phyloP scores from a whole-genome alignment of 2,797 vertebrate genomes.

The Halcyon badia region DNA sequence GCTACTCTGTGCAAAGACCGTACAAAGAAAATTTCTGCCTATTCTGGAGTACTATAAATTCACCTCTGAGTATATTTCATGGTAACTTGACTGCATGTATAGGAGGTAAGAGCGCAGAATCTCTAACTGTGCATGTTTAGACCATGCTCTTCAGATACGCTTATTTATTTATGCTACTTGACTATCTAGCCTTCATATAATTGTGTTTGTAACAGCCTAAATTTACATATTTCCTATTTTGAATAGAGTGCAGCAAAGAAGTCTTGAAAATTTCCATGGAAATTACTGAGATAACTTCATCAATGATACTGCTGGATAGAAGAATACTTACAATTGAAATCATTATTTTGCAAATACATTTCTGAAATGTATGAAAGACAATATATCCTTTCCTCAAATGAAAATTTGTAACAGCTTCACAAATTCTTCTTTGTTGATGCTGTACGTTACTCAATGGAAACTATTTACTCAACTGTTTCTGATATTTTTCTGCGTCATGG shows the following conservation, averaged over 20 bases:
- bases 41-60: background rate
- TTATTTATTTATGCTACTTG: background rate
- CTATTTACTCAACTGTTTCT: background rate
- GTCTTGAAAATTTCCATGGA: background rate
- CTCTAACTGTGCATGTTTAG: background rate
- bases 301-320: background rate
- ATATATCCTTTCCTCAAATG: background rate
- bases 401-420: background rate
- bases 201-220: background rate
- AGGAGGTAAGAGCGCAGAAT: background rate
- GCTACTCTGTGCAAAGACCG: background rate
- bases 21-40: background rate
- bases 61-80: background rate
- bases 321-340: background rate
- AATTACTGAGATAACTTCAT: background rate
- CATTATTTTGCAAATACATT: background rate
- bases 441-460: background rate
- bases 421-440: background rate
- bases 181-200: background rate
- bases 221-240: background rate
- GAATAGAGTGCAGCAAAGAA: background rate
- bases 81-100: background rate
- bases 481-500: background rate
- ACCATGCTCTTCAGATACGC: background rate
- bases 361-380: background rate